Percentiles rank a stretch among this genome's conserved stretches.
phyloP scores from a whole-genome alignment of 2,888 invertebrate genomes.

The Myopa testacea region DNA sequence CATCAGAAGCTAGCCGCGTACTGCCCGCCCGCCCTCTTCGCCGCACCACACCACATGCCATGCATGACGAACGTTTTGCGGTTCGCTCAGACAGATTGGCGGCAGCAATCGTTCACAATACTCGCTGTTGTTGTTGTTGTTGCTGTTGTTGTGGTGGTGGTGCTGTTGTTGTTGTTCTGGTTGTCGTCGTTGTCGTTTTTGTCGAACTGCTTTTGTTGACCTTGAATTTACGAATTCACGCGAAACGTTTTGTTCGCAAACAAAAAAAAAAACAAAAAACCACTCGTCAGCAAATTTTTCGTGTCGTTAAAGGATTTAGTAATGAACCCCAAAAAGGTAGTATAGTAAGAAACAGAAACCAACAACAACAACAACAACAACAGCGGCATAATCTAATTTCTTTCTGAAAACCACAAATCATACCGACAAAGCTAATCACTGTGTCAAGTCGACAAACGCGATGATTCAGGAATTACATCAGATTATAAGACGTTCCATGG shows the following conservation, averaged over 20 bases:
- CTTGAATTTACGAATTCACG: conserved; percentile 24
- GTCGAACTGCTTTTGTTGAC: neutral
- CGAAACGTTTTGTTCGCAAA: neutral
- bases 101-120: conserved; percentile 26
- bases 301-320: neutral
- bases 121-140: conserved; percentile 4
- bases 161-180: conserved; percentile 13
- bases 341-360: neutral
- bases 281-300: neutral
- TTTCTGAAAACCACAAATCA: neutral
- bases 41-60: neutral
- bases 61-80: conserved; percentile 19
- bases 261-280: neutral
- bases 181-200: neutral
- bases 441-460: neutral
- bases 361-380: neutral
- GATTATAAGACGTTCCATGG: no score
- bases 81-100: conserved; percentile 33
- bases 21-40: neutral
- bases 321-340: neutral
- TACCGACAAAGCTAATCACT: neutral
- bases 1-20: conserved; percentile 1
- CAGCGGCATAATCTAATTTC: neutral
- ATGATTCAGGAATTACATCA: neutral
- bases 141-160: conserved; percentile 1